Evolutionary conservation across 23 tunicate genomes (phyloP).

Genomic region (Diplosoma virens): DNA sequence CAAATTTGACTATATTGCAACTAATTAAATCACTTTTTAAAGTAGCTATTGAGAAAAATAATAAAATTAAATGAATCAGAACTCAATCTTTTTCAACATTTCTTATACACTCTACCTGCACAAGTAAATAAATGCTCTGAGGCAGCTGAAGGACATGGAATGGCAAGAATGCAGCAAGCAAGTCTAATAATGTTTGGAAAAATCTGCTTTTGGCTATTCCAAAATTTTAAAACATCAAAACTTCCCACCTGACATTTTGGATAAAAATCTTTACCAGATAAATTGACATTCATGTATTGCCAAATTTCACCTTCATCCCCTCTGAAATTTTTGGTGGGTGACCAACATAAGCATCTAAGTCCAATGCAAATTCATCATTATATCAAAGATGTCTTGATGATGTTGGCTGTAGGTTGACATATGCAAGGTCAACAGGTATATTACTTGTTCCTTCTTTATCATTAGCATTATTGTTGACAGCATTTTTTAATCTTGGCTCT

Average conservation of each 20-base stretch:
- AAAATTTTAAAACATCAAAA: not conserved
- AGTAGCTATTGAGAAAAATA: not conserved
- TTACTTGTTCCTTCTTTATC: too few species aligned
- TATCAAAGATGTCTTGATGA: too few species aligned
- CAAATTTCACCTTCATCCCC: not conserved
- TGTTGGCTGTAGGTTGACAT: too few species aligned
- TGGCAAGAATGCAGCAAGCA: not conserved
- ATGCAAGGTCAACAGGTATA: too few species aligned
- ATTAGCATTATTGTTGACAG: too few species aligned
- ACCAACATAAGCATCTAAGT: too few species aligned
- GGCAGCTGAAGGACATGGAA: not conserved
- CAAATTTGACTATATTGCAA: too few species aligned
- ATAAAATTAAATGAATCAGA: not conserved
- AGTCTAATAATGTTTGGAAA: not conserved
- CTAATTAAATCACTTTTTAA: too few species aligned
- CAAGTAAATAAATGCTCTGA: not conserved
- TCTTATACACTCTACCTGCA: not conserved
- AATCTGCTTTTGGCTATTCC: not conserved
- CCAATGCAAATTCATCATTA: too few species aligned
- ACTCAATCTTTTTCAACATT: not conserved
- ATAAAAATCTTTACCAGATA: not conserved
- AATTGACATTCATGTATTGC: not conserved
- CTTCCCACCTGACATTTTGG: not conserved
- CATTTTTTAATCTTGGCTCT: too few species aligned
- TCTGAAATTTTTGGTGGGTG: too few species aligned